phyloP scores from a whole-genome alignment of 2,888 invertebrate genomes.

The Hirtodrosophila trivittata region DNA sequence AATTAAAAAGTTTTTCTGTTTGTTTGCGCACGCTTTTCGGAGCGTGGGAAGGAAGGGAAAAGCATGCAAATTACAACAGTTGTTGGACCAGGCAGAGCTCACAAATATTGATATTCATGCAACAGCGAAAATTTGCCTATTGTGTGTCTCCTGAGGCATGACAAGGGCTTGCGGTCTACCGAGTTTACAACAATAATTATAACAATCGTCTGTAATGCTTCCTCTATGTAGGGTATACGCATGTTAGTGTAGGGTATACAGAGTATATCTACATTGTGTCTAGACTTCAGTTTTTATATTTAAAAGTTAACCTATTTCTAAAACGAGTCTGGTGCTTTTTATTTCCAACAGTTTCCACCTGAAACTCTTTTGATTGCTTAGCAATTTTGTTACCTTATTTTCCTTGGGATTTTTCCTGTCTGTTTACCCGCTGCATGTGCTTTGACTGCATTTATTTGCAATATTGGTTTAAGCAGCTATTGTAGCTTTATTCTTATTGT shows the following conservation, averaged over 20 bases:
- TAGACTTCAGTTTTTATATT: too few relatives aligned
- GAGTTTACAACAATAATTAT: slow-evolving; percentile 24
- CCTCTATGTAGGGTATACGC: neutral
- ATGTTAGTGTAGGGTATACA: too few relatives aligned
- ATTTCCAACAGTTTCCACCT: slow-evolving; percentile 15
- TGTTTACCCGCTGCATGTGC: slow-evolving; percentile 19
- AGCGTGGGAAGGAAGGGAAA: neutral
- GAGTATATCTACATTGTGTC: too few relatives aligned
- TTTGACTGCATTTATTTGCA: slow-evolving; percentile 52
- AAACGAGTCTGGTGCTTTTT: slow-evolving; percentile 5
- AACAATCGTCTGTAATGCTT: slow-evolving; percentile 8
- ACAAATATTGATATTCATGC: slow-evolving; percentile 73
- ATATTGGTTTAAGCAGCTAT: slow-evolving; percentile 14
- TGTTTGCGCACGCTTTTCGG: slow-evolving; percentile 27
- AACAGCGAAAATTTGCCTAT: slow-evolving; percentile 44
- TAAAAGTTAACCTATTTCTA: too few relatives aligned
- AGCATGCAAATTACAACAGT: slow-evolving; percentile 68
- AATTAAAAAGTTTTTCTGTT: slow-evolving; percentile 70
- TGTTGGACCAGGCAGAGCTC: slow-evolving; percentile 52
- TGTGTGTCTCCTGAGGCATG: slow-evolving; percentile 9
- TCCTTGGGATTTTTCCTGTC: slow-evolving; percentile 23
- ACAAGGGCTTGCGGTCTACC: slow-evolving; percentile 64
- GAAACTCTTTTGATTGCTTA: slow-evolving; percentile 13
- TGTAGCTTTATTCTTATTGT: slow-evolving; percentile 2
- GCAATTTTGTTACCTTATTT: slow-evolving; percentile 24